Conservation (phyloP, 2,113 vertebrate genomes). For the Lepus americanus region DNA sequence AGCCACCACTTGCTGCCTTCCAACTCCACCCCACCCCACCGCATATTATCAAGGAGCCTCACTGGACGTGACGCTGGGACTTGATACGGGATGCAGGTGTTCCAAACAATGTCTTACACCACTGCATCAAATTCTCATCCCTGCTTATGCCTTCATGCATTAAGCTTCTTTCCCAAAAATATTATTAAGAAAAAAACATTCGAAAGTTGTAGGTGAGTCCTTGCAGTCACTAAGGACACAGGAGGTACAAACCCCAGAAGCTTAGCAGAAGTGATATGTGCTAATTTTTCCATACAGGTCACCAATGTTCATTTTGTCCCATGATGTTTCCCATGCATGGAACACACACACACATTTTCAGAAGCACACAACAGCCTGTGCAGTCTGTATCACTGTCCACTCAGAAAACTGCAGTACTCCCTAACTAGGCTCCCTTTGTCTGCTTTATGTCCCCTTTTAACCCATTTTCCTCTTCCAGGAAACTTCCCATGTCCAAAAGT, state of each 20-base stretch:
- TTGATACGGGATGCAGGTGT: too few relatives aligned
- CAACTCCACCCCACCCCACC: too few relatives aligned
- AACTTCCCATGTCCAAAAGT: neutral
- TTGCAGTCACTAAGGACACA: slow-evolving; percentile 4
- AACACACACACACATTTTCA: neutral
- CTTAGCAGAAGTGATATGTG: neutral
- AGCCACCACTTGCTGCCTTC: too few relatives aligned
- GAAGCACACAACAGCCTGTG: neutral
- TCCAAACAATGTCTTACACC: too few relatives aligned
- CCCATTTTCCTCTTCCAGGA: neutral
- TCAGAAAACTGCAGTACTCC: neutral
- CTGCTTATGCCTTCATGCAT: neutral
- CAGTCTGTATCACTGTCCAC: neutral
- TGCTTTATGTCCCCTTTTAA: neutral
- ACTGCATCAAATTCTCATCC: too few relatives aligned
- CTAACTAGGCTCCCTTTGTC: neutral
- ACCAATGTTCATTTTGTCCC: neutral
- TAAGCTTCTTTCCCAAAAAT: neutral
- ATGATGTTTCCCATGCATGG: neutral
- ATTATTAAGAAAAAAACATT: neutral
- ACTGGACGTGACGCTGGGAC: too few relatives aligned
- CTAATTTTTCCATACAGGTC: neutral
- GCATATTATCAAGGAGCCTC: too few relatives aligned
- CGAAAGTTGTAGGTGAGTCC: neutral
- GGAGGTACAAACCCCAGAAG: neutral